Base-by-base conservation (phyloP, 2,113 vertebrate genomes). In the Halcyon malimbica region DNA sequence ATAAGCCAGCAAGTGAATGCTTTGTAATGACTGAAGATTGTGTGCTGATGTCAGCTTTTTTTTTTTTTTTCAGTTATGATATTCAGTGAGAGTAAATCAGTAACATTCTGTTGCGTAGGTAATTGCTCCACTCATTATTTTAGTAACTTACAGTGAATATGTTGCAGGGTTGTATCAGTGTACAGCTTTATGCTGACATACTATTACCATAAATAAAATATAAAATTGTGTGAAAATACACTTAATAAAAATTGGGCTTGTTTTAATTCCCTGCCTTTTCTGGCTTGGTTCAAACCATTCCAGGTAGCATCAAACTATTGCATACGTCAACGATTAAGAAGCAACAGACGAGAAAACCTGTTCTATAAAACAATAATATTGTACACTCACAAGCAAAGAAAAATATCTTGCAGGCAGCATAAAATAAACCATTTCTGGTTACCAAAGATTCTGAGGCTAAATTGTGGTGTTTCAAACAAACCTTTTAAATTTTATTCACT, bases 201-300 rank as follows among this genome's bases (percentile, higher is more conserved):
- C 13, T 69, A 37, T 44, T 79, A 48, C 6, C 9, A 56, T 74
- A 71, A 88, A 74, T 53, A 85, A 87, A 80, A 74, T 31, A 33
- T 15, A 44, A 91, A 87, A 74, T n/a, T 37, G 3, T 33, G 53
- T 48, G 2, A 78, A 86, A 94, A 69, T 25, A 44, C 4, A 29
- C 14, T 11, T 21, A 62, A 42, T 69, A 79, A 83, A 77, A 39
- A 14, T n/a, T 65, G 3, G 5, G 1, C 2, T 0, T 5, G 11
- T 67, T 60, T 71, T 74, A 79, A 59, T 89, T 12, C 17, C 16
- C 41, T 88, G 10, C 1, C 78, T 86, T 79, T 83, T 87, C 71
- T 89, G 17, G 3, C 12, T 83, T 62, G 7, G 4, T 76, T 90
- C 54, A 94, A 87, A 62, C 7, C 3, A 13, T 80, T 78, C n/a